phyloP scores from a whole-genome alignment of 1,140 invertebrate species.

The Amyelois transitella region DNA sequence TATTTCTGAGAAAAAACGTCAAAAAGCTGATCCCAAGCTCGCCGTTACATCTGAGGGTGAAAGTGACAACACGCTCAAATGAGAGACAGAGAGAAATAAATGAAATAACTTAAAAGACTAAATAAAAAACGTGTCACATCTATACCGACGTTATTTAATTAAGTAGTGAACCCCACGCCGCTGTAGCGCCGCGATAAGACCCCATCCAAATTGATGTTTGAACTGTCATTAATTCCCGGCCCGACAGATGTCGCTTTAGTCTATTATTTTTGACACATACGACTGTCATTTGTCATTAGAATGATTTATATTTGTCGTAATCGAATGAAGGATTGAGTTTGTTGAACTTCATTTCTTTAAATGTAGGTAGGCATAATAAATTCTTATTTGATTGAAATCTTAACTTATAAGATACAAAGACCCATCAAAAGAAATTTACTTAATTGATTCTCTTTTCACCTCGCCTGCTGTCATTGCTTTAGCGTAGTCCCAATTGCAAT shows the following conservation, averaged over 20 bases:
- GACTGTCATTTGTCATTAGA: constrained; percentile 45
- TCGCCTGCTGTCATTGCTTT: too few relatives aligned
- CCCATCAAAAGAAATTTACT: too few relatives aligned
- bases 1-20: too few relatives aligned
- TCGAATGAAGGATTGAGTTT: constrained; percentile 27
- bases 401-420: too few relatives aligned
- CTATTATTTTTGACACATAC: constrained; percentile 65
- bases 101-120: not conserved
- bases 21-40: too few relatives aligned
- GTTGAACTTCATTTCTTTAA: constrained; percentile 1
- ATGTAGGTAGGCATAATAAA: too few relatives aligned
- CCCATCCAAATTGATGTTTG: constrained; percentile 59
- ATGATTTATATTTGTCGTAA: constrained; percentile 39
- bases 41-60: too few relatives aligned
- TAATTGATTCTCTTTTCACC: too few relatives aligned
- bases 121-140: not conserved
- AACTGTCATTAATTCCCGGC: constrained; percentile 62
- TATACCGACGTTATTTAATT: not conserved
- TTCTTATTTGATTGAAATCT: too few relatives aligned
- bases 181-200: constrained; percentile 44
- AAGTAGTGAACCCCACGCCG: constrained; percentile 44
- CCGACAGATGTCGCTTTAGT: constrained; percentile 54
- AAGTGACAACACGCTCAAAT: too few relatives aligned
- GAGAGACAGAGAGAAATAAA: too few relatives aligned
- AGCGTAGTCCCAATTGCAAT: too few relatives aligned